Conservation (phyloP, 2,888 invertebrate species). For the Caradrina clavipalpis region DNA sequence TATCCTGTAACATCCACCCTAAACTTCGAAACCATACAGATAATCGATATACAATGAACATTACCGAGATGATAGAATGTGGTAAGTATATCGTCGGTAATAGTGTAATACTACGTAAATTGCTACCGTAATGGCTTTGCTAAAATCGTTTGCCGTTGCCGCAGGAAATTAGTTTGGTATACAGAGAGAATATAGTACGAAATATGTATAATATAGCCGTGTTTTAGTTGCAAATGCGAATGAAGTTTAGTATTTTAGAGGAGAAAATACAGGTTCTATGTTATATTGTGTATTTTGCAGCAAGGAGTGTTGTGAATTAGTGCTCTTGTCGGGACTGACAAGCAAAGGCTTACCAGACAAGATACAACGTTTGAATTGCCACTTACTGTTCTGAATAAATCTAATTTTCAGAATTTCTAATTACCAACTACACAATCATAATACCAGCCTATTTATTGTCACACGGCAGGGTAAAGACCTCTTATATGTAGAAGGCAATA, state of each 20-base stretch:
- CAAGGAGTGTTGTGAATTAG: background rate
- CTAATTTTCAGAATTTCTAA: too few relatives aligned
- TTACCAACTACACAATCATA: too few relatives aligned
- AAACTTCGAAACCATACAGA: constrained; percentile 33
- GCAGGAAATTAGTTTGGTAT: constrained; percentile 53
- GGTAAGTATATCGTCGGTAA: constrained; percentile 38
- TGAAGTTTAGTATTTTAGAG: constrained; percentile 2
- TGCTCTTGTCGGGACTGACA: background rate
- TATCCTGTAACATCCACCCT: constrained; percentile 23
- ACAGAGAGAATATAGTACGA: constrained; percentile 28
- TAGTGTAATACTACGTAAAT: constrained; percentile 52
- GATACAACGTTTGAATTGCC: background rate
- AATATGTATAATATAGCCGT: background rate
- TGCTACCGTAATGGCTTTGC: constrained; percentile 48
- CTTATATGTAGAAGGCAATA: too few relatives aligned
- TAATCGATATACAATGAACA: constrained; percentile 55
- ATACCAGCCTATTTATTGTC: too few relatives aligned
- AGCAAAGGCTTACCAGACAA: background rate
- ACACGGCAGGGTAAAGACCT: too few relatives aligned
- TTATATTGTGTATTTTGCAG: background rate
- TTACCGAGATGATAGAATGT: constrained; percentile 52
- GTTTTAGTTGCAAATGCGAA: constrained; percentile 26
- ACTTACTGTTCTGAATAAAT: too few relatives aligned
- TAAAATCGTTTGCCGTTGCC: constrained; percentile 52
- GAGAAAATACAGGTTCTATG: background rate